Percentiles rank a stretch among this genome's conserved stretches.
Conservation (phyloP, 1,140 invertebrate species). For the Drosophila pruinosa region DNA sequence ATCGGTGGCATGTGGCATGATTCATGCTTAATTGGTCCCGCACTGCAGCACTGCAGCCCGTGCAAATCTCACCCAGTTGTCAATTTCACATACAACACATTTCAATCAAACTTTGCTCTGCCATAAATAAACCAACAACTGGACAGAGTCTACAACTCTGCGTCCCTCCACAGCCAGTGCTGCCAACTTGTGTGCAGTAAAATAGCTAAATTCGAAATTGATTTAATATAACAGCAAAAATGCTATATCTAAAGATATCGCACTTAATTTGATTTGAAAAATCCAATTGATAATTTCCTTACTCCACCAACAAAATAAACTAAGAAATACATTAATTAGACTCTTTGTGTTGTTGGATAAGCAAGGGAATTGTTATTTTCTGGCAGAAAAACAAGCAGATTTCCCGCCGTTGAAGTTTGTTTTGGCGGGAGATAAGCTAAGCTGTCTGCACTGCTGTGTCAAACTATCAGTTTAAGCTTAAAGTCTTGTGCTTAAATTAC, state of each 20-base stretch:
- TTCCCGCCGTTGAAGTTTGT: not conserved
- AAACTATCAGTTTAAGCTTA: constrained; percentile 26
- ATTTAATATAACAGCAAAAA: not conserved
- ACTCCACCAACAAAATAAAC: too few relatives aligned
- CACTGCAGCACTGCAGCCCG: constrained; percentile 27
- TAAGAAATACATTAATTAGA: too few relatives aligned
- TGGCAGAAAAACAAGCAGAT: too few relatives aligned
- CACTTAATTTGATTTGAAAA: too few relatives aligned
- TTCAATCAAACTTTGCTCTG: constrained; percentile 77
- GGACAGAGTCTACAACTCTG: constrained; percentile 56
- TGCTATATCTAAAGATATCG: too few relatives aligned
- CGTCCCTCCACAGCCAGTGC: not conserved
- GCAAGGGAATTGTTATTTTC: too few relatives aligned
- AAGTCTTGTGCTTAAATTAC: constrained; percentile 65
- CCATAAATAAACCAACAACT: constrained; percentile 74
- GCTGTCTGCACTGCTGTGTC: not conserved
- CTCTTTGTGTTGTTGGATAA: too few relatives aligned
- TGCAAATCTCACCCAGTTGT: constrained; percentile 80
- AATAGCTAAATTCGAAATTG: not conserved
- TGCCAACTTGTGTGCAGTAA: not conserved
- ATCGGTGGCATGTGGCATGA: constrained; percentile 52
- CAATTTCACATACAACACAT: constrained; percentile 77
- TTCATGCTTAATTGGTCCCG: constrained; percentile 72
- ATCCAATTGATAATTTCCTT: too few relatives aligned
- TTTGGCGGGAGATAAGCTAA: not conserved